Evolutionary conservation across 2,888 invertebrate species (phyloP).

Genomic region (Eucera pruinosa): DNA sequence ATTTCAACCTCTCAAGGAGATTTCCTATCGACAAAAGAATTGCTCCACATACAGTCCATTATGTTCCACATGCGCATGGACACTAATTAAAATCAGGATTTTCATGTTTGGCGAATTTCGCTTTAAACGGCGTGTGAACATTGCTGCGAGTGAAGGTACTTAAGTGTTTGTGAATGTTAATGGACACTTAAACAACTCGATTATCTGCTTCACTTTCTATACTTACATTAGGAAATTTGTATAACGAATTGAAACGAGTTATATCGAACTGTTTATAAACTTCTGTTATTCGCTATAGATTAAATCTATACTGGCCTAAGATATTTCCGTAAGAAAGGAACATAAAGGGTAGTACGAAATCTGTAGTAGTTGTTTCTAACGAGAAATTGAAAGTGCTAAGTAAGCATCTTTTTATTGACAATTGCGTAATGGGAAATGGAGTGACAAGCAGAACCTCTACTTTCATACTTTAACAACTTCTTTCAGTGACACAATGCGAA

Average conservation of each 20-base stretch:
- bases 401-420: slow-evolving; percentile 18
- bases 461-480: not conserved
- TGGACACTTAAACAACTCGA: not conserved
- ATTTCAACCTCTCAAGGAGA: too few relatives aligned
- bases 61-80: too few relatives aligned
- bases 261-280: not conserved
- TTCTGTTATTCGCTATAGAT: too few relatives aligned
- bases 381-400: slow-evolving; percentile 18
- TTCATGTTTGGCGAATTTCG: too few relatives aligned
- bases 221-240: not conserved
- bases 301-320: not conserved
- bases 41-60: too few relatives aligned
- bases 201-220: slow-evolving; percentile 6
- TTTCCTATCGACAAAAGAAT: too few relatives aligned
- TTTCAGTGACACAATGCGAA: not conserved
- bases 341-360: not conserved
- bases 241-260: not conserved
- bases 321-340: not conserved
- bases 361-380: not conserved
- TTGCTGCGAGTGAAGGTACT: too few relatives aligned
- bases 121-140: too few relatives aligned
- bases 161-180: not conserved
- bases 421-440: slow-evolving; percentile 16
- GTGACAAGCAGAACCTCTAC: not conserved
- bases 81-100: too few relatives aligned